Conservation (phyloP, 1,140 invertebrate genomes). For the Hylaeus volcanicus region DNA sequence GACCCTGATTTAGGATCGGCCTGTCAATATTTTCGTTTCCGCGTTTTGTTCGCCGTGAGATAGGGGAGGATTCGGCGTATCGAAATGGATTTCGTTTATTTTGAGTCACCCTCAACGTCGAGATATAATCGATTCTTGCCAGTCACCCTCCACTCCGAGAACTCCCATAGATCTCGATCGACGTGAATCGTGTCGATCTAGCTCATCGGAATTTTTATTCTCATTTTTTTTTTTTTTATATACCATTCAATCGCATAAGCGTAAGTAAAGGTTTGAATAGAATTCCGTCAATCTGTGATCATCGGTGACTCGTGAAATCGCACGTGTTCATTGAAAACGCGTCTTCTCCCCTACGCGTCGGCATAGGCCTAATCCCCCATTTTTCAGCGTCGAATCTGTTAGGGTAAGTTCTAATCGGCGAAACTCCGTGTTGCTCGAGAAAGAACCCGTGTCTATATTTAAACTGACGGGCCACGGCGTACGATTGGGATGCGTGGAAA, state of each 20-base stretch:
- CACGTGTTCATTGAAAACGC: neutral
- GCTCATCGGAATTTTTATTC: neutral
- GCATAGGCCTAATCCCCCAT: neutral
- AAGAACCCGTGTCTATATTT: constrained; percentile 61
- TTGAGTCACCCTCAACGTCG: neutral
- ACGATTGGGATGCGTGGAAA: constrained; percentile 66
- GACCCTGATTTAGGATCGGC: constrained; percentile 15
- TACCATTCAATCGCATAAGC: too few relatives aligned
- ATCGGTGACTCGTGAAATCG: too few relatives aligned
- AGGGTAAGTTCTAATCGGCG: constrained; percentile 41
- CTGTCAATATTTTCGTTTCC: constrained; percentile 48
- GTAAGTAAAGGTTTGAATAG: too few relatives aligned
- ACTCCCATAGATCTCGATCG: neutral
- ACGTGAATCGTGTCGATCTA: neutral
- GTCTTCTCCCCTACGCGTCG: neutral
- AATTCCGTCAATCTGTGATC: too few relatives aligned
- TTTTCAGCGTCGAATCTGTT: constrained; percentile 22
- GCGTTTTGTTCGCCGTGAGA: constrained; percentile 11
- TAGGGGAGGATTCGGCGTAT: neutral
- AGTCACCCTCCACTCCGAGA: neutral
- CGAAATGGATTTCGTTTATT: constrained; percentile 8
- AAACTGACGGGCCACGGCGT: constrained; percentile 47
- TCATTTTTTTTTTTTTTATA: too few relatives aligned
- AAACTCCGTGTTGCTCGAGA: constrained; percentile 7
- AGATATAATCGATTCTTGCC: constrained; percentile 1